Evolutionary conservation across 2,797 vertebrate genomes (phyloP), one percentile per base, ranked within the genome.

Genomic region (Mastacembelus armatus): DNA sequence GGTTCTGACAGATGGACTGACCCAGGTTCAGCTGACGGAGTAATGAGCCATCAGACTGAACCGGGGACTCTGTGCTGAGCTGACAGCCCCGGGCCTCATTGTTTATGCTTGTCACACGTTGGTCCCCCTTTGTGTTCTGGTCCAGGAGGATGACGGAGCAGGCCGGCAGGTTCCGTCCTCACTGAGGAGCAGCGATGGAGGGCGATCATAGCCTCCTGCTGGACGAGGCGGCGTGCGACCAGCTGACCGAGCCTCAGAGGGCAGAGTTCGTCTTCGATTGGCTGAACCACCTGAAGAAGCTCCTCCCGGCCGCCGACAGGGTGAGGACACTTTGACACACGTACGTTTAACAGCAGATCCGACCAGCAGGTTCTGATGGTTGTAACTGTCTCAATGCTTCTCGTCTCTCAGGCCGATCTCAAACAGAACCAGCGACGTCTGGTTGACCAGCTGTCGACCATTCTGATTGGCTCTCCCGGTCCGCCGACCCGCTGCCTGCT

Each of bases 401-500:
- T 18, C 7, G 5, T 39, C 6, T 2, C 7, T 39, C 57, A 98
- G 97, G 90, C 81, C 43, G 91, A 95, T 78, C 75, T 98, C 81
- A 95, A 74, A 67, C 93, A 94, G 85, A 96, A 95, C 58, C 97
- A 98, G 91, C 95, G 92, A 75, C 92, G 88, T 18, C 88, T 98
- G 49, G 90, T 94, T 43, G 95, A 96, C 14, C 96, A 98, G 76
- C 89, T 98, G 67, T 92, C 88, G 0, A 83, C 64, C 47, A 80
- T 98, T 81, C 91, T 98, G 88, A 94, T 87, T 42, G 93, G 90
- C 64, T 95, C 96, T n/a, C 96, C 96, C 1, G 96, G 96, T n/a
- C 95, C 96, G 22, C 95, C 96, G 43, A 94, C 94, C 24, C 96
- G 97, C 38, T 92, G 92, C 70, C 93, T 98, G 48, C 80, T 98